Base-by-base conservation (phyloP, 2,888 invertebrate species). In the Ophion slaviceki region DNA sequence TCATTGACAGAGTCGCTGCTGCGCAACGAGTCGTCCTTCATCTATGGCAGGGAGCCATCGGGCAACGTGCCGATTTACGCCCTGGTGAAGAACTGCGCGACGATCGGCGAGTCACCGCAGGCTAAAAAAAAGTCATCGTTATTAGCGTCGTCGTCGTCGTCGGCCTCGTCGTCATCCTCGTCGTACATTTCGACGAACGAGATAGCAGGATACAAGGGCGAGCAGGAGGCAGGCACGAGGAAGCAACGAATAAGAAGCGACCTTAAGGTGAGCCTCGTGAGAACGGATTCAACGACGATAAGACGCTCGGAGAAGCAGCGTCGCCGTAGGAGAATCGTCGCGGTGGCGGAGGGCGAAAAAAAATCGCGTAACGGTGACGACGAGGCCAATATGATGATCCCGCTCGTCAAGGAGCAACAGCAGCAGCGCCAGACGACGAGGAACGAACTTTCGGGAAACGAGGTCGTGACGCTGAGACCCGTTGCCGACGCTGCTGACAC, bases 21-120 rank as follows among this genome's bases (percentile, higher is more conserved):
- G 83, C 91, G 92, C 87, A 94, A 95, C 88, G 91, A 91, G 80
- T 94, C 94, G 24, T 96, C 96, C 5, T 96, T 96, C 90, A 90
- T 96, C 20, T 95, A 96, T 90, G 96, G 96, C 0, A 94, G 94
- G 79, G 95, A 95, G 93, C 96, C 96, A 28, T 91, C 93, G 67
- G 92, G 94, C 57, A 92, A 94, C 14, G 95, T 96, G 62, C 95
- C 96, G 28, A 94, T 96, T 79, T 96, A 96, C 89, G 96, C 96
- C 0, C 93, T 95, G 64, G 95, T 96, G 17, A 95, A 94, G 68
- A 91, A 95, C 72, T 96, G 96, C 90, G 40, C 70, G n/a, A 72
- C 80, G 36, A 47, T n/a, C 24, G 75, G 74, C 1, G 53, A 53
- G 17, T 53, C 53, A 11, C 24, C 67, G 20, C 40, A 66, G 11